A percentile compares a stretch with the other conserved stretches of the same genome.
phyloP scores from a whole-genome alignment of 1,140 invertebrate species.

The Zeugodacus cucurbitae region DNA sequence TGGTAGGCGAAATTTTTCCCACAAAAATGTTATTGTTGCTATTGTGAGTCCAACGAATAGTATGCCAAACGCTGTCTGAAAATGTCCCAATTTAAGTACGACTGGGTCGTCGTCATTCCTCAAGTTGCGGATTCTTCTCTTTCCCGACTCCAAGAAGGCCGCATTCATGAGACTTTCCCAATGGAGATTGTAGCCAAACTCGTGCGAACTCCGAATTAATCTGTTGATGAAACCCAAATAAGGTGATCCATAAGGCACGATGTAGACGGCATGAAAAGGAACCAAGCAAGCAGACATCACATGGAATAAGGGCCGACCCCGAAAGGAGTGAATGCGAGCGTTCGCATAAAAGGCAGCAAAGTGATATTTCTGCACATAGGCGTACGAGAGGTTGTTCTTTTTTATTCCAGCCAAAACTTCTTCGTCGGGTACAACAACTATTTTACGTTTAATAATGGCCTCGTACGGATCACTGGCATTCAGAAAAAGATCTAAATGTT shows the following conservation, averaged over 20 bases:
- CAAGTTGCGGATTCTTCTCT: constrained; percentile 30
- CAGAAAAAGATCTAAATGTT: constrained; percentile 54
- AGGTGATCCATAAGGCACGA: constrained; percentile 60
- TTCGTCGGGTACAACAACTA: constrained; percentile 49
- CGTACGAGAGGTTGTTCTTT: constrained; percentile 51
- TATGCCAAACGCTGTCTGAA: constrained; percentile 57
- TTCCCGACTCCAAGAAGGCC: constrained; percentile 53
- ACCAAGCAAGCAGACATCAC: constrained; percentile 61
- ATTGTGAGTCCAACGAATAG: constrained; percentile 52
- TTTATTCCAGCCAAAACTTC: constrained; percentile 42
- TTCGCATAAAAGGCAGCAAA: constrained; percentile 54
- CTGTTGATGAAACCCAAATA: constrained; percentile 58
- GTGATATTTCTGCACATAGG: constrained; percentile 61
- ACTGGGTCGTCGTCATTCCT: constrained; percentile 50
- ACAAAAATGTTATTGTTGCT: constrained; percentile 48
- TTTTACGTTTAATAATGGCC: constrained; percentile 47
- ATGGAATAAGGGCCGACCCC: constrained; percentile 55
- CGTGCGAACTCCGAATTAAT: constrained; percentile 53
- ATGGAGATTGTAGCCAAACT: constrained; percentile 55
- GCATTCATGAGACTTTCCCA: constrained; percentile 61
- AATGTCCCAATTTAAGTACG: constrained; percentile 57
- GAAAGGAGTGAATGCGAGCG: constrained; percentile 50
- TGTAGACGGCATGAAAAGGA: constrained; percentile 61
- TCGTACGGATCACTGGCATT: constrained; percentile 48
- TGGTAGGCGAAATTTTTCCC: constrained; percentile 47